These are phyloP conservation scores for Borostomias antarcticus DNA, from an alignment of 2,797 vertebrate genomes.

Conservation along the genomic window DNA sequence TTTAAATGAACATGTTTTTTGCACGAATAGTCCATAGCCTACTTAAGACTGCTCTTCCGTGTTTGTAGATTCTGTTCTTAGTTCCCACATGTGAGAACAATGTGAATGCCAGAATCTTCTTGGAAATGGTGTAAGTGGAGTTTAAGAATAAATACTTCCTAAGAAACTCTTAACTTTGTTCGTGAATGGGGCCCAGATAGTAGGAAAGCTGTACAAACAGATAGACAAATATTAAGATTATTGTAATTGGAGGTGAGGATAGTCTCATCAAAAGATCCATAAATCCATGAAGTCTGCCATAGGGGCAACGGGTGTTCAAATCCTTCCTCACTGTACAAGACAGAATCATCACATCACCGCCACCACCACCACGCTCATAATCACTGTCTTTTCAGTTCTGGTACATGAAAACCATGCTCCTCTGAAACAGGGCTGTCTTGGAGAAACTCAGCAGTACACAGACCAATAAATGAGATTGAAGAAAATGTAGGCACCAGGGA, in stretches of 20 bases:
- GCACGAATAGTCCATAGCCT: too few species aligned
- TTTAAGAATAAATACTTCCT: too few species aligned
- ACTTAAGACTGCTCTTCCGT: too few species aligned
- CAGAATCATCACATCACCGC: too few species aligned
- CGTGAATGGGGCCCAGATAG: too few species aligned
- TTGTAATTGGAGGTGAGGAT: neutral
- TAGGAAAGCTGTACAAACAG: slow-evolving; percentile 16
- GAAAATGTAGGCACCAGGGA: slow-evolving; percentile 91
- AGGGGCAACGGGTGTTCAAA: neutral
- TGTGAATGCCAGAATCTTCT: too few species aligned
- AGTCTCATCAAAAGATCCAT: neutral
- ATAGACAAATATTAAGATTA: neutral
- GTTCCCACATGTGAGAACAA: too few species aligned
- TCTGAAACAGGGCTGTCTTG: neutral
- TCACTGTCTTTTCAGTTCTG: neutral
- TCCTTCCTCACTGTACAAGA: neutral
- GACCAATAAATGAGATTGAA: slow-evolving; percentile 98
- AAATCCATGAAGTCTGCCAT: slow-evolving; percentile 1
- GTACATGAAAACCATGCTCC: neutral
- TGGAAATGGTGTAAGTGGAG: too few species aligned
- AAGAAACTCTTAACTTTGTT: too few species aligned
- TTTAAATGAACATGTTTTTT: too few species aligned
- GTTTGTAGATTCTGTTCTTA: too few species aligned
- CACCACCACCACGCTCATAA: neutral
- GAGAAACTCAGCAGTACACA: slow-evolving; percentile 83